Percentiles rank a stretch among this genome's conserved stretches.
phyloP scores from a whole-genome alignment of 2,797 vertebrate genomes.

The Hydrophis major region DNA sequence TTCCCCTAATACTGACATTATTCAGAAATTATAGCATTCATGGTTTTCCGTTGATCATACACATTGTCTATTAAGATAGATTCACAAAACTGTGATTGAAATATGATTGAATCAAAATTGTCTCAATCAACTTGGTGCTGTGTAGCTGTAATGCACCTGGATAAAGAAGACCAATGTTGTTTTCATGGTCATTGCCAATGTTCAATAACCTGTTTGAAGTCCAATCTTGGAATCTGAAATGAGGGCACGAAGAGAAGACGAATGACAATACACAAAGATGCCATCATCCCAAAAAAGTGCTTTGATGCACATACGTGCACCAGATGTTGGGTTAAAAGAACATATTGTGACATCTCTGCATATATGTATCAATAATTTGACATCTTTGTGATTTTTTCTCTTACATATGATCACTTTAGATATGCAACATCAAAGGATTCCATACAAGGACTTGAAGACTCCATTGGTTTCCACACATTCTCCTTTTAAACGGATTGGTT shows the following conservation, averaged over 20 bases:
- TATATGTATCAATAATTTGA: not conserved
- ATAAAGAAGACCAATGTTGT: not conserved
- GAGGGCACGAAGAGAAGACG: not conserved
- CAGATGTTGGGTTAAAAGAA: not conserved
- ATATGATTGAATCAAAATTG: not conserved
- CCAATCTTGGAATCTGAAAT: not conserved
- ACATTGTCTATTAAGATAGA: not conserved
- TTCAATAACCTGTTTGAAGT: not conserved
- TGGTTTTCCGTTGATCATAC: not conserved
- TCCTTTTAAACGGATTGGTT: conserved; percentile 48
- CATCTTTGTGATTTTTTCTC: not conserved
- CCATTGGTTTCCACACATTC: conserved; percentile 12
- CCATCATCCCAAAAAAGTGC: not conserved
- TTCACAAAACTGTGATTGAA: not conserved
- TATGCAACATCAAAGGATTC: not conserved
- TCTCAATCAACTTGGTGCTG: not conserved
- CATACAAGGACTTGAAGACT: not conserved
- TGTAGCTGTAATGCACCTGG: not conserved
- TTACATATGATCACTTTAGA: not conserved
- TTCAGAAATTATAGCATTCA: not conserved
- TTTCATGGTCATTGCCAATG: not conserved
- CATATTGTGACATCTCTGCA: not conserved
- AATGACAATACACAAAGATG: not conserved
- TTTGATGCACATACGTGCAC: not conserved
- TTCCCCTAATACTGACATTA: not conserved